Evolutionary conservation across 2,113 vertebrate genomes (phyloP), one percentile per base, ranked within the genome.

Genomic region (Tetraodon nigroviridis): DNA sequence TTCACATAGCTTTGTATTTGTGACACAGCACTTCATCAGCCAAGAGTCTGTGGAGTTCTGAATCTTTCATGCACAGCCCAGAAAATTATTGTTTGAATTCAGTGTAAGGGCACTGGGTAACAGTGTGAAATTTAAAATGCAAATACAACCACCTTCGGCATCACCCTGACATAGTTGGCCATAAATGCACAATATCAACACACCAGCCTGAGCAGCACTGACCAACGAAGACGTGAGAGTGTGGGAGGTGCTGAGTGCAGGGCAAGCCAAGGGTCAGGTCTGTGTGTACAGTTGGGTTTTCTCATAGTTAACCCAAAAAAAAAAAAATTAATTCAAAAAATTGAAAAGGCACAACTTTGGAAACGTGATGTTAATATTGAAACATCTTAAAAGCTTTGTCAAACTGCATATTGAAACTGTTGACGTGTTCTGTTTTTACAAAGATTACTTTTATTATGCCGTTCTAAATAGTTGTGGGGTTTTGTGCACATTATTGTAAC

Each of bases 81-180:
- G 32, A 37, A 27, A 37, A 37, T 37, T 12, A 12, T 37, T 10
- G 2, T 37, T 37, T 11, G 69, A 67, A 22, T 37, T 46, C 22
- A 21, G 50, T 51, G 46, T 46, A 45, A 53, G 52, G 61, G 50
- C 18, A 15, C 45, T 60, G 21, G 61, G 63, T 76, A 58, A 69
- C 75, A 53, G 64, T 52, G 49, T 8, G 54, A 56, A 58, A 67
- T 58, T 63, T 69, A 59, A 80, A 70, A 75, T 76, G 72, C 62
- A 78, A 76, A 78, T 60, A 56, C 78, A 64, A 64, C 79, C 49
- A 3, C 37, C 52, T 6, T 41, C 51, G 66, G 71, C 64, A 71
- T 62, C 14, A 16, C 7, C 22, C 27, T 49, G 50, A 67, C 71
- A 64, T 64, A 70, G 67, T 17, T 24, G 62, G 57, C 61, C 48